These are phyloP conservation scores for Oscheius sp. DNA, from an alignment of 2,888 invertebrate species.

Conservation along the genomic window DNA sequence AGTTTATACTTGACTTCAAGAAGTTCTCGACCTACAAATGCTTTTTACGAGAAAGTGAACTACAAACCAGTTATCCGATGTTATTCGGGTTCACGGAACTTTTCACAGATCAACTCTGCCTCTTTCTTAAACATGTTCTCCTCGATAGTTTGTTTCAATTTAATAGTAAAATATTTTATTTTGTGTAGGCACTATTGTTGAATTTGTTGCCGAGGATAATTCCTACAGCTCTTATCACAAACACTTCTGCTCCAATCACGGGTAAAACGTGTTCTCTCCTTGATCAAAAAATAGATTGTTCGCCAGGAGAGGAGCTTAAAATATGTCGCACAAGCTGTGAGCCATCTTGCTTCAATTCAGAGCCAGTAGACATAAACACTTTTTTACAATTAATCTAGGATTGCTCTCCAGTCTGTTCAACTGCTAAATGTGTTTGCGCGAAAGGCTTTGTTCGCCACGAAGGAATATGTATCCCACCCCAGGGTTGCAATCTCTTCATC, in stretches of 20 bases:
- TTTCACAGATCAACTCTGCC: too few species aligned
- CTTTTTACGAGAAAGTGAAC: background rate
- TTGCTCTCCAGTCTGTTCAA: slow-evolving; percentile 2
- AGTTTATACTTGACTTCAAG: background rate
- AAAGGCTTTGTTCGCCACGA: slow-evolving; percentile 29
- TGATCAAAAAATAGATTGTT: slow-evolving; percentile 14
- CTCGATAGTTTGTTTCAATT: background rate
- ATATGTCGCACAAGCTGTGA: slow-evolving; percentile 17
- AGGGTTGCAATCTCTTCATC: slow-evolving; percentile 23
- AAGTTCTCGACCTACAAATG: background rate
- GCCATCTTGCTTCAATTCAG: background rate
- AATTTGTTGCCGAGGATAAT: too few species aligned
- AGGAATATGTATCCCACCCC: slow-evolving; percentile 32
- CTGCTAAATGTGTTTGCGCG: slow-evolving; percentile 12
- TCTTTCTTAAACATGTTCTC: background rate
- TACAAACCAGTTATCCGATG: slow-evolving; percentile 17
- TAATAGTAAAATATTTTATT: too few species aligned
- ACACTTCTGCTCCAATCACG: too few species aligned
- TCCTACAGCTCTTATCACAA: too few species aligned
- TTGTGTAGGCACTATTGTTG: background rate
- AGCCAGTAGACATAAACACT: background rate
- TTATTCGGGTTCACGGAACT: slow-evolving; percentile 9
- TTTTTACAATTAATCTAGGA: background rate
- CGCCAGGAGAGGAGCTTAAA: slow-evolving; percentile 12
- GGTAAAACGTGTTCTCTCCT: too few species aligned